Percentiles rank a stretch among this genome's conserved stretches.
Evolutionary conservation across 1,140 invertebrate genomes (phyloP).

Genomic region (Zaprionus capensis): DNA sequence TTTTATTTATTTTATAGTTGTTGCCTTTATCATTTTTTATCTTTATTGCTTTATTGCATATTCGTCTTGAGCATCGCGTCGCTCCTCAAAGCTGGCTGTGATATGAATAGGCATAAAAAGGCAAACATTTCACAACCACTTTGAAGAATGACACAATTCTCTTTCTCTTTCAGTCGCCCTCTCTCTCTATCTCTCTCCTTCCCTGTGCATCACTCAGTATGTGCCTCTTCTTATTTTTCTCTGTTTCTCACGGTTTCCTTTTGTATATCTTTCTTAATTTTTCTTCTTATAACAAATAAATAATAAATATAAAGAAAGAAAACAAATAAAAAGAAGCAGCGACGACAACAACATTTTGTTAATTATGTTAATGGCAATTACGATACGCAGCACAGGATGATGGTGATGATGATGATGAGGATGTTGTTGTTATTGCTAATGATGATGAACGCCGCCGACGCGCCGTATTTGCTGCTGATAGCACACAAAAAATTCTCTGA

Average conservation of each 20-base stretch:
- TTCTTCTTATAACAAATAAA: constrained; percentile 51
- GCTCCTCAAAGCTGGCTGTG: constrained; percentile 95
- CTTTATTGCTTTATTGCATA: not conserved
- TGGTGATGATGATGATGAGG: constrained; percentile 5
- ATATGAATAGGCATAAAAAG: constrained; percentile 88
- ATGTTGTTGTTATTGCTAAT: constrained; percentile 11
- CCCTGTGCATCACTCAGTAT: not conserved
- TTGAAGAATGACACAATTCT: constrained; percentile 85
- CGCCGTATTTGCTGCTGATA: constrained; percentile 18
- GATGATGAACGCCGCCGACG: not conserved
- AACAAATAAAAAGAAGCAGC: constrained; percentile 39
- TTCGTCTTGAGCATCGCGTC: constrained; percentile 84
- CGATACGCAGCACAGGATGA: constrained; percentile 4
- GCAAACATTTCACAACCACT: constrained; percentile 92
- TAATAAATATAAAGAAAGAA: constrained; percentile 44
- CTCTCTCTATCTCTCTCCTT: not conserved
- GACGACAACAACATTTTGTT: constrained; percentile 45
- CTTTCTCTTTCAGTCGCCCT: constrained; percentile 6
- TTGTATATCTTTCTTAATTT: constrained; percentile 28
- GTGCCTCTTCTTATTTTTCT: constrained; percentile 13
- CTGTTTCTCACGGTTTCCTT: constrained; percentile 55
- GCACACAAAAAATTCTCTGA: constrained; percentile 31
- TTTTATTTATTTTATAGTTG: constrained; percentile 6
- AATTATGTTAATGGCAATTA: constrained; percentile 45
- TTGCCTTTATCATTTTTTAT: constrained; percentile 26